Base-by-base conservation (phyloP, 2,113 vertebrate species). In the Amazona vittata region DNA sequence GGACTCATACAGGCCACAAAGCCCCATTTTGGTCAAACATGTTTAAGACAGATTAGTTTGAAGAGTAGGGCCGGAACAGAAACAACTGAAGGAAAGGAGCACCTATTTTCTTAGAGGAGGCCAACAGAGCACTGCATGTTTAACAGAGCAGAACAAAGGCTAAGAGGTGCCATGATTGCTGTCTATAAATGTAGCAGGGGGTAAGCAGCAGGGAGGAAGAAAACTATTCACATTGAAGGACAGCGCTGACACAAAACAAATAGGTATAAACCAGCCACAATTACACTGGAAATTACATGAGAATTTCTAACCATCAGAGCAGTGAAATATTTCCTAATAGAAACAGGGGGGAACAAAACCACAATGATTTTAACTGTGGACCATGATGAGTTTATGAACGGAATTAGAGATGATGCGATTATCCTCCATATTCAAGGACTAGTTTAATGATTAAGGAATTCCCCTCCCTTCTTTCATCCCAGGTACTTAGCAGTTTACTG, bases 91-190 rank as follows among this genome's bases (percentile, higher is more conserved):
- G 57, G 65, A 68, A 84, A 68, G 65, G 47, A 94, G 57, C 60
- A 64, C 65, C 65, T 89, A 16, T 75, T 68, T 86, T 68, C 89
- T 64, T 67, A 83, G 60, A 78, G 76, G 41, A 89, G 50, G 63
- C 76, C 69, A 95, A 35, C 28, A 60, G 69, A n/a, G 83, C 73
- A 41, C 83, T 91, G 86, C 77, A 31, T 68, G 80, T 89, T 81
- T 86, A 93, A 92, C 85, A 75, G 91, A 94, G 91, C 93, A 96
- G 83, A 96, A 90, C 93, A 84, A 81, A 89, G 73, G 76, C 76
- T 84, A 91, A 70, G 65, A 96, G 55, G 89, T 91, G 89, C 55
- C 0, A 2, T 82, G 91, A 94, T 49, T 95, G 89, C 69, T 84
- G 57, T 71, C 93, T 84, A 67, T 92, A 93, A 95, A 92, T 67